Base-by-base conservation (phyloP, 2,888 invertebrate species). In the Callinectes sapidus region DNA sequence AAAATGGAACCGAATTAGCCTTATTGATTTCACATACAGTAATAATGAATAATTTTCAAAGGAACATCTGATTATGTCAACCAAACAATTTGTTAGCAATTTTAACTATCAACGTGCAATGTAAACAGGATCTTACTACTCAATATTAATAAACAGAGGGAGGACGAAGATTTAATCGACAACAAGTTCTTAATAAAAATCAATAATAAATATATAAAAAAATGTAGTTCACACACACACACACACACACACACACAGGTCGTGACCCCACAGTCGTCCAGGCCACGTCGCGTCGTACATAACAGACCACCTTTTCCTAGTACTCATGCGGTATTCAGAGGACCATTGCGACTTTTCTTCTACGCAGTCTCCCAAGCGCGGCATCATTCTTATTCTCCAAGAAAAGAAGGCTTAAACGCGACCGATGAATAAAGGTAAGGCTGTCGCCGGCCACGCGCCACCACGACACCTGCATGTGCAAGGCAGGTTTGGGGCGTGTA, bases 201-300 rank as follows among this genome's bases (percentile, higher is more conserved):
- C 48, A 48, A 48, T 48, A 48, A 48, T 48, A 48, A 61, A 48
- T 8, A 48, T 10, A 48, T 8, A 48, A 48, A 48, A 48, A 48
- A 48, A 2, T 48, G 48, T 10, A 48, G 8, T 48, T 10, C 71
- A 28, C 71, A 71, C 71, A 71, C 71, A 71, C 71, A 71, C 71
- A 28, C 87, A n/a, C 87, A 87, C 87, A 48, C 88, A 88, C 61
- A 88, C 88, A 88, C 88, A 88, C 39, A 90, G 35, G 28, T 48
- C 87, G 42, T 87, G 87, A 39, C 71, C 71, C 71, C 32, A 32
- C 28, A 13, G n/a, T 28, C 71, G 71, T 81, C 32, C 35, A 35
- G 14, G 81, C 35, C 16, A 16, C 35, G 81, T 35, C 81, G 14
- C 81, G 16, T 18, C 35, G 35, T 81, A 81, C 71, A 81, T 35